Percentiles rank a stretch among this genome's conserved stretches.
Conservation (phyloP, 2,888 invertebrate species). For the Ochropleura leucogaster region DNA sequence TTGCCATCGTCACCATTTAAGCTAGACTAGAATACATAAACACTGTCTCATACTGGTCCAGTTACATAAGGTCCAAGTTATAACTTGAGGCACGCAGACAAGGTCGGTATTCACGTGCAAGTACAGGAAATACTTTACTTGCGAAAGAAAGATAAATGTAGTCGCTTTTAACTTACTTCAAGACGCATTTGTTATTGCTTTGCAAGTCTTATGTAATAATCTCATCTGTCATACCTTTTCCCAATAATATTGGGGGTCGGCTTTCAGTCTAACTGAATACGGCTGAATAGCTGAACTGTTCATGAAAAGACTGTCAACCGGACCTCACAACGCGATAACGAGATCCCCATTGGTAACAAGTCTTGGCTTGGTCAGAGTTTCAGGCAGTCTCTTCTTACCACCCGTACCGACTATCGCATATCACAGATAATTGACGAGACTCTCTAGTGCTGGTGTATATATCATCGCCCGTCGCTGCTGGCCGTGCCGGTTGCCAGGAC, state of each 20-base stretch:
- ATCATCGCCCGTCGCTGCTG: no score
- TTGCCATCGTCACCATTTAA: slow-evolving; percentile 35
- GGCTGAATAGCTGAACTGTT: no score
- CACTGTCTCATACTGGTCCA: slow-evolving; percentile 58
- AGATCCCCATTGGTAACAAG: background rate
- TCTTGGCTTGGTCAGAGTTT: background rate
- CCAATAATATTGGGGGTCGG: background rate
- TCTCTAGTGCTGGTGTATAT: no score
- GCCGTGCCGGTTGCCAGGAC: no score
- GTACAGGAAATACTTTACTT: slow-evolving; percentile 43
- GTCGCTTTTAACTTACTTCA: background rate
- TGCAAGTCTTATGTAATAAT: background rate
- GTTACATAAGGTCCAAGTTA: slow-evolving; percentile 64
- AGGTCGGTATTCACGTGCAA: slow-evolving; percentile 65
- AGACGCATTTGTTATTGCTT: background rate
- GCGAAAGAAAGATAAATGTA: slow-evolving; percentile 22
- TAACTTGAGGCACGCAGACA: slow-evolving; percentile 43
- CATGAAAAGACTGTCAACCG: background rate
- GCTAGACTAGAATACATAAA: slow-evolving; percentile 48
- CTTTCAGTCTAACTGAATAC: background rate
- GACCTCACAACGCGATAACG: no score
- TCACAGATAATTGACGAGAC: background rate
- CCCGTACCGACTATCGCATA: background rate
- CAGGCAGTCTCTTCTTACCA: background rate
- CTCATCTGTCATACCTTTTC: background rate